phyloP scores from a whole-genome alignment of 2,888 invertebrate genomes.

The Heliconius charithonia region DNA sequence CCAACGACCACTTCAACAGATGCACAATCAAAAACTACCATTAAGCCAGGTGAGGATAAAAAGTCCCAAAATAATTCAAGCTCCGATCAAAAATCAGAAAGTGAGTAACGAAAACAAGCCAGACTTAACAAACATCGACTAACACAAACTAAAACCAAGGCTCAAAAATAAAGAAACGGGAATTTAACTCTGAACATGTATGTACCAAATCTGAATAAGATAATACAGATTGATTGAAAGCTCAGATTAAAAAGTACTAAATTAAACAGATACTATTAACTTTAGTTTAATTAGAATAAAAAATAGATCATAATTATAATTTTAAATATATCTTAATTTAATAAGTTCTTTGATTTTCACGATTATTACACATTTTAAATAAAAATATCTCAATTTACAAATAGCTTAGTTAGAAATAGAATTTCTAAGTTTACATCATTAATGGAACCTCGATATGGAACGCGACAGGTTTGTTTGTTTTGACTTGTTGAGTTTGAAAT shows the following conservation, averaged over 20 bases:
- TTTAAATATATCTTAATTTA: background rate
- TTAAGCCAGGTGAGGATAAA: background rate
- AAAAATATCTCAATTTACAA: background rate
- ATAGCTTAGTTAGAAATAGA: background rate
- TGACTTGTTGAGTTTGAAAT: conserved; percentile 30
- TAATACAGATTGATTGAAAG: background rate
- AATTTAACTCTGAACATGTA: background rate
- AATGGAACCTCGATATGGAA: background rate
- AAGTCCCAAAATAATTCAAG: background rate
- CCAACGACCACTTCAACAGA: too few species aligned
- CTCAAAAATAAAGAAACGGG: background rate
- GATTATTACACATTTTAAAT: too few species aligned
- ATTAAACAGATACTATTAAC: background rate
- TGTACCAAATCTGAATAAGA: background rate
- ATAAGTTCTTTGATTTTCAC: too few species aligned
- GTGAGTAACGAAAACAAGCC: background rate
- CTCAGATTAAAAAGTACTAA: background rate
- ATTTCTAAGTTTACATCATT: conserved; percentile 6
- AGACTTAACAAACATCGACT: background rate
- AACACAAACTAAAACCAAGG: background rate
- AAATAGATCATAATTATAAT: background rate
- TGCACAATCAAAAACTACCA: background rate
- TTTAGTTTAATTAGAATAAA: background rate
- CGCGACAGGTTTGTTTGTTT: conserved; percentile 25
- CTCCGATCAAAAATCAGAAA: background rate